Conservation (phyloP, 2,888 invertebrate species). For the Microchrysa polita region DNA sequence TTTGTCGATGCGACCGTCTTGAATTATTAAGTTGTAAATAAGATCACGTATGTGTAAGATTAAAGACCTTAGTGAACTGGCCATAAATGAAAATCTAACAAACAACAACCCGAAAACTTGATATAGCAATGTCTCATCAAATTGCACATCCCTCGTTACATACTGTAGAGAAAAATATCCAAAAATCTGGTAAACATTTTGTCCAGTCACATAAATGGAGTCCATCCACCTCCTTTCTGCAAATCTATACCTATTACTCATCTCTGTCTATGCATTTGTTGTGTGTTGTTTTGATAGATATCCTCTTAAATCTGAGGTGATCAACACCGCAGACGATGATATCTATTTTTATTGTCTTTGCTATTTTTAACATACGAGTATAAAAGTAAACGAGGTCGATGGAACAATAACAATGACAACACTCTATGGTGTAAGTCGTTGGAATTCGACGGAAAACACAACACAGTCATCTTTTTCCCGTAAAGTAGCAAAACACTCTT, state of each 20-base stretch:
- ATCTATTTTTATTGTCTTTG: background rate
- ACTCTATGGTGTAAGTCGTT: background rate
- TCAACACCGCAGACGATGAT: background rate
- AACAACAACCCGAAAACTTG: too few relatives aligned
- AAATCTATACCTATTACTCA: too few relatives aligned
- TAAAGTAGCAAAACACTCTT: background rate
- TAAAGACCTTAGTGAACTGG: slow-evolving; percentile 6
- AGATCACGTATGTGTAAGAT: slow-evolving; percentile 11
- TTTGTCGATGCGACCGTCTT: too few relatives aligned
- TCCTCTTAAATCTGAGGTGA: background rate
- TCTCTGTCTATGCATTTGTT: background rate
- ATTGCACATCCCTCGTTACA: background rate
- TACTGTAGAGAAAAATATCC: background rate
- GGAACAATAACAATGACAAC: background rate
- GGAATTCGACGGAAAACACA: background rate
- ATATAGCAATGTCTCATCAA: background rate
- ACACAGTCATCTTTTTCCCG: background rate
- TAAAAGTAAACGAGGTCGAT: background rate
- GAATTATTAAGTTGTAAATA: slow-evolving; percentile 8
- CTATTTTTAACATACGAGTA: background rate
- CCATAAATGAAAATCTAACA: slow-evolving; percentile 5
- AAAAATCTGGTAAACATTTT: background rate
- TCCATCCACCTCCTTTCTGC: slow-evolving; percentile 2
- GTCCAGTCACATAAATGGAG: background rate
- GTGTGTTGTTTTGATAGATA: background rate